Conservation (phyloP, 2,888 invertebrate species). For the Drosophila sordidapex region DNA sequence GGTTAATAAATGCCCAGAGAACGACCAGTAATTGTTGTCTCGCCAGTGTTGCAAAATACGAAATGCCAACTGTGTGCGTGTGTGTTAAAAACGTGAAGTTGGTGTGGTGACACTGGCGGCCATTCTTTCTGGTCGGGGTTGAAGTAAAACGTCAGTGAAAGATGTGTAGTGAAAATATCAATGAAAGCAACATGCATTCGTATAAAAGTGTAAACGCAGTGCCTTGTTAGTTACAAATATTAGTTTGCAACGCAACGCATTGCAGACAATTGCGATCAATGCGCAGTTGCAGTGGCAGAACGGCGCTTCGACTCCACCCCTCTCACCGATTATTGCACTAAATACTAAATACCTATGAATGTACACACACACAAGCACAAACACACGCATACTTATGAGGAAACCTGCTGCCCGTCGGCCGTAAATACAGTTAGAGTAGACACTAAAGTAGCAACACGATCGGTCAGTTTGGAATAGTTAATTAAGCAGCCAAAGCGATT, state of each 20-base stretch:
- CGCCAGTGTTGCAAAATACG: slow-evolving; percentile 33
- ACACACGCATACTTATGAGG: slow-evolving; percentile 31
- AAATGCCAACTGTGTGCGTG: slow-evolving; percentile 12
- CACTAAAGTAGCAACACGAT: slow-evolving; percentile 64
- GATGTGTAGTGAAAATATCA: slow-evolving; percentile 61
- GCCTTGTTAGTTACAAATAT: slow-evolving; percentile 27
- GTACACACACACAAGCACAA: slow-evolving; percentile 23
- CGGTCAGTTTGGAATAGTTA: slow-evolving; percentile 37
- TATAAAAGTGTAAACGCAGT: slow-evolving; percentile 23
- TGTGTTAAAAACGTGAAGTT: slow-evolving; percentile 5
- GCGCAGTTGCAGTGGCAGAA: slow-evolving; percentile 26
- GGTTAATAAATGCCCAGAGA: slow-evolving; percentile 1
- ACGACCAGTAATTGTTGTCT: background rate
- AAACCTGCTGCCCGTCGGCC: slow-evolving; percentile 71
- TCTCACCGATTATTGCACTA: slow-evolving; percentile 50
- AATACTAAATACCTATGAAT: slow-evolving; percentile 65
- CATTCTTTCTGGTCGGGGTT: slow-evolving; percentile 61
- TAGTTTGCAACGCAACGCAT: slow-evolving; percentile 8
- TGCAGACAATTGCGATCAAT: slow-evolving; percentile 7
- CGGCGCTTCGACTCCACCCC: slow-evolving; percentile 57
- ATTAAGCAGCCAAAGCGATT: slow-evolving; percentile 46
- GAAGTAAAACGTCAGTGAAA: slow-evolving; percentile 54
- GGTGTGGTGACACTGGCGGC: slow-evolving; percentile 53
- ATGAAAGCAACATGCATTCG: slow-evolving; percentile 32
- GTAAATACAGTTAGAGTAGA: slow-evolving; percentile 72